Base-by-base conservation (phyloP, 2,113 vertebrate species). In the Sphaerodactylus townsendi region DNA sequence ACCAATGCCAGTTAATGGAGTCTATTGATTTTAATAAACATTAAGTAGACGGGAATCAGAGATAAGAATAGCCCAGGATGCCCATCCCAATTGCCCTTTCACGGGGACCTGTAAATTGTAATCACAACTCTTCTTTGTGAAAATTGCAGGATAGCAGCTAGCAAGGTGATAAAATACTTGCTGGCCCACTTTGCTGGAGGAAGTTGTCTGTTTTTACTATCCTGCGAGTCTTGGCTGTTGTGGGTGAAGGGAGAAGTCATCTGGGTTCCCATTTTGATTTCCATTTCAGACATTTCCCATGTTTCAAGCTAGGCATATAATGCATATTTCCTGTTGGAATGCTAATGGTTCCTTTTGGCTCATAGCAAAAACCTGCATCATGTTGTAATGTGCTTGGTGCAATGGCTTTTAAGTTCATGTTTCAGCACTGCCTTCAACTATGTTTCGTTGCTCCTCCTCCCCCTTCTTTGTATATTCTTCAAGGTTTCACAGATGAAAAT, bases 1-100 rank as follows among this genome's bases (percentile, higher is more conserved):
- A 94, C 94, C 92, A 93, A 89, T 92, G 94, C 93, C 50, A 87
- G 93, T 96, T 96, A 97, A 97, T 96, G 96, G 96, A 94, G 89
- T 92, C 91, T 96, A 96, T 96, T 95, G 96, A 96, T 97, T 97
- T 96, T 96, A 97, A 97, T 97, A 97, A 97, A 91, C 89, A 69
- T 62, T 93, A 95, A 96, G 93, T 96, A 94, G 94, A 94, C 86
- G 90, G 90, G 91, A 93, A 91, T 92, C 91, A 79, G 90, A 96
- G 96, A 96, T 96, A 96, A 96, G 93, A 82, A 83, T 83, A 37
- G 83, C 90, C 80, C 72, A 91, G 3, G 90, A 92, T 92, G 89
- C 89, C 93, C 86, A 91, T 85, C 71, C 79, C 68, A 79, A 80
- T 87, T 90, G 86, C 76, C 41, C 76, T 92, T 88, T 80, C 1